Evolutionary conservation across 2,888 invertebrate species (phyloP).

Genomic region (Aphelenchoides bicaudatus): DNA sequence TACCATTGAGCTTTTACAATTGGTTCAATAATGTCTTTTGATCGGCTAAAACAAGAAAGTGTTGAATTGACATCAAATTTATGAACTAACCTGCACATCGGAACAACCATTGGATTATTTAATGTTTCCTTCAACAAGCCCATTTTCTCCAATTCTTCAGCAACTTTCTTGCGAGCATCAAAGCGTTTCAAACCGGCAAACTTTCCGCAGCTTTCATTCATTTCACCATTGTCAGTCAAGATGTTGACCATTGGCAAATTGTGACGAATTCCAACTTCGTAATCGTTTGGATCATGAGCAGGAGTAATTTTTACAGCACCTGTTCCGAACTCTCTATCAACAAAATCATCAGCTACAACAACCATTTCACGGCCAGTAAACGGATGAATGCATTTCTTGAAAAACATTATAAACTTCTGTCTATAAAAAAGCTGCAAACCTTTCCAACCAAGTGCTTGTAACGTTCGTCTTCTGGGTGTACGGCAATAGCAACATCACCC

Average conservation of each 20-base stretch:
- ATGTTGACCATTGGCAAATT: conserved; percentile 80
- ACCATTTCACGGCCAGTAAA: conserved; percentile 79
- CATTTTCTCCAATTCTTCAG: conserved; percentile 73
- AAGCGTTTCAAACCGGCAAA: conserved; percentile 81
- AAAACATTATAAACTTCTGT: conserved; percentile 60
- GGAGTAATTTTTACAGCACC: conserved; percentile 98
- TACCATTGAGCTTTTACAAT: conserved; percentile 96
- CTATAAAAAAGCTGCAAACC: conserved; percentile 21
- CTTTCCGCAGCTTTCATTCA: conserved; percentile 65
- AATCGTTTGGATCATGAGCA: conserved; percentile 93
- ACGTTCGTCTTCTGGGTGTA: conserved; percentile 85
- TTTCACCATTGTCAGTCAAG: conserved; percentile 82
- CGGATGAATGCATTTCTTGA: conserved; percentile 80
- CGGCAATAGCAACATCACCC: conserved; percentile 93
- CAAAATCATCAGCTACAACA: conserved; percentile 85
- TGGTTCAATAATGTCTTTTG: conserved; percentile 94
- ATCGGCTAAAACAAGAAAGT: conserved; percentile 79
- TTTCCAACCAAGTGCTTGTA: conserved; percentile 64
- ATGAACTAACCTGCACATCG: conserved; percentile 73
- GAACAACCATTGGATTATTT: conserved; percentile 92
- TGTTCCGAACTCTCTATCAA: conserved; percentile 91
- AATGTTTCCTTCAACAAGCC: conserved; percentile 75
- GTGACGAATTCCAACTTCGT: conserved; percentile 86
- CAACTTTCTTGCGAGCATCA: conserved; percentile 77
- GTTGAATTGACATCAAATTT: conserved; percentile 37